These are phyloP conservation scores for Quadriops clusia DNA, from an alignment of 2,888 invertebrate species.

Conservation along the genomic window DNA sequence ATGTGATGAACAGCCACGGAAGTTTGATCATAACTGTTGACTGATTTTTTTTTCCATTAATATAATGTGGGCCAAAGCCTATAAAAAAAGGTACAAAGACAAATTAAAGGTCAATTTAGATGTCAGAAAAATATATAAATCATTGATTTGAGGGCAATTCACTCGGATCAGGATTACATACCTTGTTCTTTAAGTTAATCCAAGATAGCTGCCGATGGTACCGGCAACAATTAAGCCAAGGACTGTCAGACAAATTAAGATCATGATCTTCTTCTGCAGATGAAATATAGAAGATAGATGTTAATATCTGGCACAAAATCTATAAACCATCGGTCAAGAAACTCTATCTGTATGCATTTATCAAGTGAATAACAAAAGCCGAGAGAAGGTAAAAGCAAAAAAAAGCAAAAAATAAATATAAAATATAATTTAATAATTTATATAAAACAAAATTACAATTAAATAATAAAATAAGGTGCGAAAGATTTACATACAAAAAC, in stretches of 20 bases:
- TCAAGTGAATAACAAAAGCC: too few species aligned
- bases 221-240: conserved; percentile 67
- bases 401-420: conserved; percentile 15
- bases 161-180: too few species aligned
- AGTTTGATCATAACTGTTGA: conserved; percentile 8
- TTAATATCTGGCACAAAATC: conserved; percentile 13
- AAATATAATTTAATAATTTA: conserved; percentile 17
- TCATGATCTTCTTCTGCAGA: conserved; percentile 35
- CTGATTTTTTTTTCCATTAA: too few species aligned
- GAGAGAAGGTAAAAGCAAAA: conserved; percentile 11
- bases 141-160: too few species aligned
- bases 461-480: too few species aligned
- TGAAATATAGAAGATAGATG: conserved; percentile 13
- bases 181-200: too few species aligned
- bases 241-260: conserved; percentile 80
- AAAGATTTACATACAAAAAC: too few species aligned
- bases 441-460: too few species aligned
- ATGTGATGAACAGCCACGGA: conserved; percentile 13
- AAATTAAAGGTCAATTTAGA: too few species aligned
- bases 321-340: conserved; percentile 16
- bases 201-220: conserved; percentile 55
- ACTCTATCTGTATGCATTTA: conserved; percentile 16
- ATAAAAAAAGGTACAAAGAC: too few species aligned
- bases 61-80: too few species aligned
- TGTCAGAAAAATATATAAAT: too few species aligned